These are phyloP conservation scores for Archips crataeganus DNA, from an alignment of 2,888 invertebrate species.

Conservation along the genomic window DNA sequence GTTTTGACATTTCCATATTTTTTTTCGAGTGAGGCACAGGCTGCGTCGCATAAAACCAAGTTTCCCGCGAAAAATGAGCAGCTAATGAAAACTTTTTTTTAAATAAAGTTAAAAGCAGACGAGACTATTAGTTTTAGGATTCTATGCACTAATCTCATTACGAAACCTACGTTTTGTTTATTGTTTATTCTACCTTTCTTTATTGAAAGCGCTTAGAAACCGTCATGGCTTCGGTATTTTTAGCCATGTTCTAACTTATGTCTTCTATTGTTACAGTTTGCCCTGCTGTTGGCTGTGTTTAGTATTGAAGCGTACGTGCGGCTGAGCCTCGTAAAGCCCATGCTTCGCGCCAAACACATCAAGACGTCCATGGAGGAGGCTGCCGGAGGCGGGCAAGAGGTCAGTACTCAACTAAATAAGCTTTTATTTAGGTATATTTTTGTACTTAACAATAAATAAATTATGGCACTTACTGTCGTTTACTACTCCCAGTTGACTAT, in stretches of 20 bases:
- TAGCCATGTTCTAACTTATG: slow-evolving; percentile 26
- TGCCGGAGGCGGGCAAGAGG: slow-evolving; percentile 92
- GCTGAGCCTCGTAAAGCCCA: slow-evolving; percentile 91
- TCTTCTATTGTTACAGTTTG: slow-evolving; percentile 84
- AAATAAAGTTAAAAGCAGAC: no score
- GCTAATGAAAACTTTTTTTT: no score
- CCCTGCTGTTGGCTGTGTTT: slow-evolving; percentile 88
- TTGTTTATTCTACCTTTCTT: no score
- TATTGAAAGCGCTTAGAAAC: no score
- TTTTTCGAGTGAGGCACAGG: not conserved
- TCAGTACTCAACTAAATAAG: slow-evolving; percentile 52
- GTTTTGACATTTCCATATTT: not conserved
- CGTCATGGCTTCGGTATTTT: not conserved
- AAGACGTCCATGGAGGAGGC: slow-evolving; percentile 91
- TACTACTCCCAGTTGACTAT: no score
- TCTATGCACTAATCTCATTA: no score
- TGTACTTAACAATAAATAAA: no score
- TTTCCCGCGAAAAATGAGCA: not conserved
- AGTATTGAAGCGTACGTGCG: slow-evolving; percentile 91
- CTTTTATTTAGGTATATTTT: no score
- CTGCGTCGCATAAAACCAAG: no score
- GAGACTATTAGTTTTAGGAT: no score
- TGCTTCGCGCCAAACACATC: slow-evolving; percentile 90
- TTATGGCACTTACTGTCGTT: no score
- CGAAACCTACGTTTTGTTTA: no score